Evolutionary conservation across 2,113 vertebrate genomes (phyloP), one percentile per base, ranked within the genome.

Genomic region (Oncorhynchus gorbuscha): DNA sequence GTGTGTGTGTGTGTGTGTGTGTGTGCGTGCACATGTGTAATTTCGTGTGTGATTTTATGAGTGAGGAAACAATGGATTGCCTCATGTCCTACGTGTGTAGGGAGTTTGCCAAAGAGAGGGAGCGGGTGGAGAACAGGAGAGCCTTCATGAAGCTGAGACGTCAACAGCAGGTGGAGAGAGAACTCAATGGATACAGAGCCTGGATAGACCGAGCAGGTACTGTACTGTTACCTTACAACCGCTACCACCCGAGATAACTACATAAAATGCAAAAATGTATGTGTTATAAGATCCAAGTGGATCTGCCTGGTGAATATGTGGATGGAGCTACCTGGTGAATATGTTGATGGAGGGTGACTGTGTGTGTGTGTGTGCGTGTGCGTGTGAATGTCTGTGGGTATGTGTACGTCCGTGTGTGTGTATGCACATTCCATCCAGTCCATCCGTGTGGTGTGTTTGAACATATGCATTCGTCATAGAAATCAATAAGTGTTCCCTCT

Each of bases 151-250:
- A 99, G 81, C 93, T 99, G 71, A 93, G 98, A 66, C 94, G 98
- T 3, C 97, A 99, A 91, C 98, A 99, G 90, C 98, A 99, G 93
- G 97, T 97, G 3, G 98, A 99, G 76, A 87, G 98, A 2, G 98
- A 99, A 74, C 92, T 99, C 82, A 99, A 99, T 0, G 98, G 97
- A 28, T 99, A 99, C 89, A 91, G 97, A 0, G 98, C 97, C 28
- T 99, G 97, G 98, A 99, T 99, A 84, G 97, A 99, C 94, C 95
- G 97, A 95, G 98, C 98, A 73, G 98, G 98, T 94, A 92, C 81
- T 0, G 13, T 22, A 28, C 55, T n/a, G 22, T 12, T 16, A 58
- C 28, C 22, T 83, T 58, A 58, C 1, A 58, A 7, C 55, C 6
- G 16, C 13, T 8, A 20, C 55, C 55, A 58, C 4, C 55, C n/a